Evolutionary conservation across 1,140 invertebrate species (phyloP), one percentile per base, ranked within the genome.

Genomic region (Caenorhabditis inopinata): DNA sequence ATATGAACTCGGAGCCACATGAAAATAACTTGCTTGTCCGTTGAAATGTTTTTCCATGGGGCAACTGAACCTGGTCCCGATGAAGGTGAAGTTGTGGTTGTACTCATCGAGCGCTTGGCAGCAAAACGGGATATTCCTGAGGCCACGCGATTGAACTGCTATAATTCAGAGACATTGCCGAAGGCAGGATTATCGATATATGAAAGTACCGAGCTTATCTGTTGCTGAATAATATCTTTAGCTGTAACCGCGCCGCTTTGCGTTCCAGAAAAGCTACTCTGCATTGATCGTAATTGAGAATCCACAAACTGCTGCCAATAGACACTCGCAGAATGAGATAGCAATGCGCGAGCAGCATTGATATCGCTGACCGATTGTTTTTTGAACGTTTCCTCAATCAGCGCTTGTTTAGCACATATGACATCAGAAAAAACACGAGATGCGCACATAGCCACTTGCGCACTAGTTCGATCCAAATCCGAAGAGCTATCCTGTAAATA

Each of bases 401-500:
- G 94, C 0, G 95, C 94, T 90, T 98, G 97, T 88, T 98, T 98
- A 85, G 93, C 95, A 1, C 95, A 93, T 87, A 97, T 98, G 7
- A 99, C 89, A 89, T 98, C 96, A 85, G 97, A 95, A 96, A 96
- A 99, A 0, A 99, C 95, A 83, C 95, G 92, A 45, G 93, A 93
- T 0, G 96, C 95, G 16, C 95, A 95, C 47, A 89, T 90, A 2
- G 93, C 92, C 90, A 97, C 84, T 74, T 85, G 42, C 80, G 58
- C 58, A 58, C 80, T 73, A 1, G 75, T 48, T 23, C 32, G 16
- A 38, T 48, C 32, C 46, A 76, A 21, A 42, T 68, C 58, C 1
- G 21, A 46, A 14, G 74, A 62, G 11, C 80, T 49, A 32, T 82
- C 74, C 11, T 78, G 25, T 2, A 58, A 32, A 9, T 4, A 78